These are phyloP conservation scores for Aelia acuminata DNA, from an alignment of 2,888 invertebrate species.

Conservation along the genomic window DNA sequence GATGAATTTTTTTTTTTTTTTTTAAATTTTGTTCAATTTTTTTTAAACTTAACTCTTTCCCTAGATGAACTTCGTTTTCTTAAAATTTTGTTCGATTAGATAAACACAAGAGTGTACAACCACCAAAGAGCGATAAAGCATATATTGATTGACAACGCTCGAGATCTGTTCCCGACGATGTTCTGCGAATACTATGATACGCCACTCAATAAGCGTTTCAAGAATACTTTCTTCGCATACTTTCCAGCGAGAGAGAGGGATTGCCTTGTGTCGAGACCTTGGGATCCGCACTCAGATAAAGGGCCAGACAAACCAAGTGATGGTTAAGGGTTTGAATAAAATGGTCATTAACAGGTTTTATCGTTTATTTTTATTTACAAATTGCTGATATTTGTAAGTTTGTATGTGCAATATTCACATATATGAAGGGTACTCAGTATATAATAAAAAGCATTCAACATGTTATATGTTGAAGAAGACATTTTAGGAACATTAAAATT, in stretches of 20 bases:
- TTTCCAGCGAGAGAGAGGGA: conserved; percentile 64
- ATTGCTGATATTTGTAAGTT: background rate
- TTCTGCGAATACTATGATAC: conserved; percentile 60
- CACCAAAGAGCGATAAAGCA: conserved; percentile 61
- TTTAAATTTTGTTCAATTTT: too few relatives aligned
- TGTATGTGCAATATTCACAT: background rate
- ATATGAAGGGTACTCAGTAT: background rate
- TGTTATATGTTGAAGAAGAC: background rate
- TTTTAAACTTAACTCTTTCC: too few relatives aligned
- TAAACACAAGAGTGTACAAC: conserved; percentile 50
- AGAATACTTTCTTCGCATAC: conserved; percentile 64
- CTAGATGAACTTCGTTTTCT: too few relatives aligned
- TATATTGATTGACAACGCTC: conserved; percentile 63
- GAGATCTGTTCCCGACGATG: conserved; percentile 64
- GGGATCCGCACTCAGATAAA: conserved; percentile 56
- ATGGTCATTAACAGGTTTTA: background rate
- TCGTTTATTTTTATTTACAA: conserved; percentile 23
- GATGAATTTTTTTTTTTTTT: too few relatives aligned
- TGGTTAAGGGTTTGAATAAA: background rate
- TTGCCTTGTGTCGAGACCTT: conserved; percentile 60
- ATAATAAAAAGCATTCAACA: background rate
- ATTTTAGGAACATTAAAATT: conserved; percentile 36
- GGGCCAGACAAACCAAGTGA: background rate
- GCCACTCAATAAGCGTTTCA: conserved; percentile 62
- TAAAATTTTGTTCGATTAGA: too few relatives aligned